These are phyloP conservation scores for Ceratina australensis DNA, from an alignment of 1,140 invertebrate genomes.

Conservation along the genomic window DNA sequence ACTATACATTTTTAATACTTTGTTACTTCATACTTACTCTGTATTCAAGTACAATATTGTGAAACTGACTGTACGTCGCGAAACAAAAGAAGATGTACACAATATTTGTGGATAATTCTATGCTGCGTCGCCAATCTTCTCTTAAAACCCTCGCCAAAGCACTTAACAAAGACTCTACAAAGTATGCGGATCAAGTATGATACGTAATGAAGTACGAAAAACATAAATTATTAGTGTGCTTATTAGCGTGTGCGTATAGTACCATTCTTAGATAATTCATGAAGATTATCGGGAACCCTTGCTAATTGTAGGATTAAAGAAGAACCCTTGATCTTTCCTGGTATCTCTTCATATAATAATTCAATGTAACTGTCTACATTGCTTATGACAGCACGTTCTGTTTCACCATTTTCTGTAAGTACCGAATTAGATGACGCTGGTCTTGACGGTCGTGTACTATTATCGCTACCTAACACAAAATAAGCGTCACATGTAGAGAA, in stretches of 20 bases:
- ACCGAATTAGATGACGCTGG: slow-evolving; percentile 74
- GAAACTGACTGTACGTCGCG: slow-evolving; percentile 97
- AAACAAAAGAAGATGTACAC: slow-evolving; percentile 98
- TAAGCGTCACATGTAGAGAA: slow-evolving; percentile 9
- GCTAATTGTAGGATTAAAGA: slow-evolving; percentile 94
- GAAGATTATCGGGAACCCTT: slow-evolving; percentile 95
- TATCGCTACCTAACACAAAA: slow-evolving; percentile 63
- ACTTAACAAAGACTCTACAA: slow-evolving; percentile 94
- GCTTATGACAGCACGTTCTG: slow-evolving; percentile 85
- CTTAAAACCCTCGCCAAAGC: slow-evolving; percentile 95
- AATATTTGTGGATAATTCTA: slow-evolving; percentile 97
- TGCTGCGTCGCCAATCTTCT: slow-evolving; percentile 98
- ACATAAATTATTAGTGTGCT: background rate
- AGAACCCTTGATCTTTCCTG: slow-evolving; percentile 96
- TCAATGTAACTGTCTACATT: slow-evolving; percentile 97
- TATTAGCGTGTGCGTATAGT: slow-evolving; percentile 41
- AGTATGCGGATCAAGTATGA: slow-evolving; percentile 30
- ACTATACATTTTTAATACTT: too few species aligned
- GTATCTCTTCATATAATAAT: slow-evolving; percentile 96
- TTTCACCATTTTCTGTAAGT: slow-evolving; percentile 67
- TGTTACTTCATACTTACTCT: slow-evolving; percentile 82
- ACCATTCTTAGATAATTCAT: slow-evolving; percentile 96
- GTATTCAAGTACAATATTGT: slow-evolving; percentile 93
- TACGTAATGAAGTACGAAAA: background rate
- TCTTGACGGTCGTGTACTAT: slow-evolving; percentile 65